These are phyloP conservation scores for Cossypha heuglini DNA, from an alignment of 2,797 vertebrate species.

Conservation along the genomic window DNA sequence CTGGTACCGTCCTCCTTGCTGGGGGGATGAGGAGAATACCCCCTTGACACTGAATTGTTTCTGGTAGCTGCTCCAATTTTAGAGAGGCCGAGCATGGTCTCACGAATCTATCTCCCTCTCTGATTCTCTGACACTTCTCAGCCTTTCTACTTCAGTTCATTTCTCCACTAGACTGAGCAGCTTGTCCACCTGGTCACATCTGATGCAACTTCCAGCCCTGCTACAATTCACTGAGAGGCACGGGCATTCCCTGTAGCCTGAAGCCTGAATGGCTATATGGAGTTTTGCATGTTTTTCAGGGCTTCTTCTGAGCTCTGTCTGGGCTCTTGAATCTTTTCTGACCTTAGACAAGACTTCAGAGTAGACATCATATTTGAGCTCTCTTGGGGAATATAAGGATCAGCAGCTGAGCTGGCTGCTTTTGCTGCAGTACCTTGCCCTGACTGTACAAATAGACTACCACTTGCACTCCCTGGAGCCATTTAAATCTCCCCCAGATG, in stretches of 20 bases:
- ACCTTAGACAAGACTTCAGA: too few species aligned
- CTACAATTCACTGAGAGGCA: neutral
- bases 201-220: neutral
- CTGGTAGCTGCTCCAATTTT: neutral
- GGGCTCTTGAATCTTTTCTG: rapidly evolving
- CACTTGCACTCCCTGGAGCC: neutral
- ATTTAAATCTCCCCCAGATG: neutral
- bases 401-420: neutral
- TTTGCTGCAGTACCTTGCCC: neutral
- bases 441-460: neutral
- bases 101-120: neutral
- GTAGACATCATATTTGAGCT: neutral
- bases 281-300: neutral
- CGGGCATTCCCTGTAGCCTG: neutral
- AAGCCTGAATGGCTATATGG: rapidly evolving
- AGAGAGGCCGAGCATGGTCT: rapidly evolving
- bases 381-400: neutral
- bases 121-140: neutral
- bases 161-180: neutral
- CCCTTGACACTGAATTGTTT: neutral
- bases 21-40: neutral
- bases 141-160: neutral
- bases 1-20: neutral
- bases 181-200: neutral
- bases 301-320: rapidly evolving